These are phyloP conservation scores for Patella vulgata DNA, from an alignment of 1,140 invertebrate genomes.

Conservation along the genomic window DNA sequence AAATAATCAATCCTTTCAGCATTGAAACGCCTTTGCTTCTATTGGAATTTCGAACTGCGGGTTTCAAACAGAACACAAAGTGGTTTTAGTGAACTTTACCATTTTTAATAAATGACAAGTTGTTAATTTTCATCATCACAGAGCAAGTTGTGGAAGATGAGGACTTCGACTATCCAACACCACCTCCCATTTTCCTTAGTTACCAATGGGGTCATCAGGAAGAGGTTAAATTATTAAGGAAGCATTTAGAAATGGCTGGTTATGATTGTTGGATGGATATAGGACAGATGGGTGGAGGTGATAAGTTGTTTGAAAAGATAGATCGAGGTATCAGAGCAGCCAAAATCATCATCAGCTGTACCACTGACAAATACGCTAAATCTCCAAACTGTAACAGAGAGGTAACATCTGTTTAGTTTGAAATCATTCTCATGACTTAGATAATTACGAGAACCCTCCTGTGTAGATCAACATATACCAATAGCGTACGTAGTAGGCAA, in stretches of 20 bases:
- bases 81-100: too few species aligned
- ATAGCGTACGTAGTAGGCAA: too few species aligned
- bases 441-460: too few species aligned
- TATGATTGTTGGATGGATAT: conserved; percentile 63
- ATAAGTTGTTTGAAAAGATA: conserved; percentile 61
- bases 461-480: too few species aligned
- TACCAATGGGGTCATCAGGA: conserved; percentile 62
- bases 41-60: too few species aligned
- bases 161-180: conserved; percentile 44
- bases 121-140: too few species aligned
- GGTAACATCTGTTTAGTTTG: conserved; percentile 31
- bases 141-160: conserved; percentile 56
- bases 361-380: conserved; percentile 58
- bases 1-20: too few species aligned
- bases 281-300: conserved; percentile 64
- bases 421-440: not conserved
- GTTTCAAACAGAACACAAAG: too few species aligned
- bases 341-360: conserved; percentile 59
- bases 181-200: conserved; percentile 60
- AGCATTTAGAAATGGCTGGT: conserved; percentile 55
- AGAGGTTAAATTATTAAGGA: conserved; percentile 53
- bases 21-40: too few species aligned
- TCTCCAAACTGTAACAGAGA: conserved; percentile 63
- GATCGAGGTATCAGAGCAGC: conserved; percentile 56
- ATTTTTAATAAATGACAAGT: too few species aligned